Conservation (phyloP, 2,888 invertebrate species). For the Trichogramma dendrolimi region DNA sequence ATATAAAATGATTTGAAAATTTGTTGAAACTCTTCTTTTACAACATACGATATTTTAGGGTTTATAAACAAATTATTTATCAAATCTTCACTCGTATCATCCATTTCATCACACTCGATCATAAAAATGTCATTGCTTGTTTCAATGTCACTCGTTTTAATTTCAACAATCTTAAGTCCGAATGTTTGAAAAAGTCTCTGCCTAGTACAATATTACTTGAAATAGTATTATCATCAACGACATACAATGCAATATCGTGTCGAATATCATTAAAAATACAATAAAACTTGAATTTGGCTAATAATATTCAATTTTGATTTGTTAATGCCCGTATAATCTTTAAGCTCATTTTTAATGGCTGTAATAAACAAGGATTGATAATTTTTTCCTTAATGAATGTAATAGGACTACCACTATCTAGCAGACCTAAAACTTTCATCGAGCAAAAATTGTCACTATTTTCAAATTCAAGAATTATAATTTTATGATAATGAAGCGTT, state of each 20-base stretch:
- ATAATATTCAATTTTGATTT: neutral
- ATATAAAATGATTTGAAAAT: constrained; percentile 16
- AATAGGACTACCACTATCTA: neutral
- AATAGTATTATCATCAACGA: neutral
- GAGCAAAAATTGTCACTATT: neutral
- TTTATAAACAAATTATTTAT: neutral
- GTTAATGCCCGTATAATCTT: neutral
- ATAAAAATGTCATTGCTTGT: neutral
- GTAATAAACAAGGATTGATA: neutral
- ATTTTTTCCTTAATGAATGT: neutral
- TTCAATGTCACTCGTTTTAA: no score
- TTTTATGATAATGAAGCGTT: no score
- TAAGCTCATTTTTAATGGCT: neutral
- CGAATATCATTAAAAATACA: neutral
- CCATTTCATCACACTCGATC: neutral
- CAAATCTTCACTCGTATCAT: neutral
- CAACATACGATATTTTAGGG: neutral
- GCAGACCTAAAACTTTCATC: neutral
- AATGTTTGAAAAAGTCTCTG: constrained; percentile 1
- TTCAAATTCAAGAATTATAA: no score
- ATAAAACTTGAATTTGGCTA: neutral
- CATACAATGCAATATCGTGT: neutral
- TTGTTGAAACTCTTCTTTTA: neutral
- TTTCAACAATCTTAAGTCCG: neutral
- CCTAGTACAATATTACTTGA: neutral